phyloP scores from a whole-genome alignment of 2,797 vertebrate genomes.

The Acanthiza pusilla region DNA sequence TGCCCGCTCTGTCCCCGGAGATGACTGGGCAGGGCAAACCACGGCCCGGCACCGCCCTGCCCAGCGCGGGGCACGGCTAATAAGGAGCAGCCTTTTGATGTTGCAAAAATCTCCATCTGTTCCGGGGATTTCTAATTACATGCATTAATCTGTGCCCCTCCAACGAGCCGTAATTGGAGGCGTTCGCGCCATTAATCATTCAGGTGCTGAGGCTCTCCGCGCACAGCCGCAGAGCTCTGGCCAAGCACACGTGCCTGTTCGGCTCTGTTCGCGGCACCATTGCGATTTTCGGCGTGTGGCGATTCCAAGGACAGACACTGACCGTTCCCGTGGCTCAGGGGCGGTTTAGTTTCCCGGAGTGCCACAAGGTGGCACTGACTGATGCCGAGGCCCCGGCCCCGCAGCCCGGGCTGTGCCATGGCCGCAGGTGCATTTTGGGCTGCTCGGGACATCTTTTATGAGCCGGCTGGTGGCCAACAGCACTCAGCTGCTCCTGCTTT shows the following conservation, averaged over 20 bases:
- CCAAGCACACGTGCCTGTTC: background rate
- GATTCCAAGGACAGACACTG: background rate
- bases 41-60: rapidly evolving
- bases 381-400: background rate
- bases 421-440: background rate
- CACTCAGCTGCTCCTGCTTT: background rate
- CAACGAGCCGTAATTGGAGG: constrained; percentile 25
- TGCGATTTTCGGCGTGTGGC: background rate
- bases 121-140: constrained; percentile 15
- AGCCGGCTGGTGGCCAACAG: background rate
- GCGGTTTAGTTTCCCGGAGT: background rate
- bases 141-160: constrained; percentile 26
- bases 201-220: background rate
- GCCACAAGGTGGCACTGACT: constrained; percentile 48
- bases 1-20: background rate
- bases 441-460: rapidly evolving
- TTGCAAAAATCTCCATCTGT: constrained; percentile 54
- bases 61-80: background rate
- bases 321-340: background rate
- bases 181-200: constrained; percentile 34
- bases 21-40: background rate
- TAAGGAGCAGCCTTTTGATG: background rate
- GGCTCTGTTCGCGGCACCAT: background rate
- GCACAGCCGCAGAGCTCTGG: background rate
- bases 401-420: background rate